Base-by-base conservation (phyloP, 2,888 invertebrate species). In the Zygaena filipendulae region DNA sequence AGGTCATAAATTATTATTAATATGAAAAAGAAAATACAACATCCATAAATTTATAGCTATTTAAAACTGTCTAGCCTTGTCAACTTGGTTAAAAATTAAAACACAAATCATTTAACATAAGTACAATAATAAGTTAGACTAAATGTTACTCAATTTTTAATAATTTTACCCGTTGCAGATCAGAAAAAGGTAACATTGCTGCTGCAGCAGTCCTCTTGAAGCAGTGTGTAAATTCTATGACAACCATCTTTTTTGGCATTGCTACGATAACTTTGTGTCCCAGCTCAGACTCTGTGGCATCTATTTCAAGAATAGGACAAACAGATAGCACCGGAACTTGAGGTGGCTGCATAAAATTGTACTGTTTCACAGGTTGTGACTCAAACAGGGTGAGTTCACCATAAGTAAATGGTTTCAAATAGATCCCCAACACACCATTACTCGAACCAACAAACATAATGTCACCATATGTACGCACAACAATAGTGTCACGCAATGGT, bases 221-320 rank as follows among this genome's bases (percentile, higher is more conserved):
- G 2, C 35, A 40, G 30, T 75, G 67, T 1, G 27, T 43, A 13
- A 61, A 72, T n/a, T 55, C 54, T 1, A 77, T 23, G 0, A 67
- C 43, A 0, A 59, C 64, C 6, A 77, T 53, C 38, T 74, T 71
- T 28, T 68, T 66, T 0, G 70, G 71, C 72, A 74, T 71, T 0
- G 57, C 74, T 0, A 71, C 60, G 2, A 71, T 33, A 0, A 77
- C 52, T 0, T 42, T 59, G 27, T 77, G 77, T 0, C 69, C 64
- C 1, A 58, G 50, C 20, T 58, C 53, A 0, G 40, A 36, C 43
- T 77, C 77, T 0, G 59, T 23, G 0, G 68, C 55, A 25, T 77
- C 74, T 4, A 75, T 55, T 31, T 59, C 52, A 1, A 68, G 29
- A 18, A 77, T 67, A 0, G 69, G 68, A 35, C 67, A 57, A 30